Conservation (phyloP, 2,113 vertebrate species). For the Rhabdornis inornatus region DNA sequence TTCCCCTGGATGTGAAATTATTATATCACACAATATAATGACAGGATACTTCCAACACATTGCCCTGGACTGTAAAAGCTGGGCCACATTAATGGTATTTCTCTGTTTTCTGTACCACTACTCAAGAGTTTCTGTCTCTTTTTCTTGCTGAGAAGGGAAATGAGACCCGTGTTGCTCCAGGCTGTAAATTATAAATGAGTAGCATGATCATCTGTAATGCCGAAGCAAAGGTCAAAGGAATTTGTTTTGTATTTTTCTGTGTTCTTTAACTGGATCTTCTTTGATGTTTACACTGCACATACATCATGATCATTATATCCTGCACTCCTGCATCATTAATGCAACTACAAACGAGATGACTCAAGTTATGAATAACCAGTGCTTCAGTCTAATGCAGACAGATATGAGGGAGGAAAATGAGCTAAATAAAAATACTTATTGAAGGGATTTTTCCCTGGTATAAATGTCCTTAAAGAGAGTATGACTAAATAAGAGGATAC, state of each 20-base stretch:
- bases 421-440: constrained; percentile 37
- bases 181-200: constrained; percentile 61
- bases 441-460: constrained; percentile 10
- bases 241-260: not conserved
- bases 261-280: constrained; percentile 44
- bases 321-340: constrained; percentile 23
- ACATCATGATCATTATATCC: constrained; percentile 26
- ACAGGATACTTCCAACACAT: not conserved
- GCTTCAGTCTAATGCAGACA: not conserved
- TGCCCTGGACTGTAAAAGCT: not conserved
- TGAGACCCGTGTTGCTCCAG: not conserved
- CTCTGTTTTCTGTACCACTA: not conserved
- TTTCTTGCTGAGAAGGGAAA: not conserved
- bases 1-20: not conserved
- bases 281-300: constrained; percentile 55
- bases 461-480: not conserved
- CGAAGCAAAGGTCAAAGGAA: constrained; percentile 38
- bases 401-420: constrained; percentile 8
- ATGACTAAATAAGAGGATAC: not conserved
- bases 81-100: not conserved
- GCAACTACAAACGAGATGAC: not conserved
- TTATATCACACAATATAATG: not conserved
- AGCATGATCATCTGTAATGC: constrained; percentile 15
- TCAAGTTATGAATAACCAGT: constrained; percentile 13
- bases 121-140: not conserved